Conservation (phyloP, 2,113 vertebrate genomes). For the Columba livia region DNA sequence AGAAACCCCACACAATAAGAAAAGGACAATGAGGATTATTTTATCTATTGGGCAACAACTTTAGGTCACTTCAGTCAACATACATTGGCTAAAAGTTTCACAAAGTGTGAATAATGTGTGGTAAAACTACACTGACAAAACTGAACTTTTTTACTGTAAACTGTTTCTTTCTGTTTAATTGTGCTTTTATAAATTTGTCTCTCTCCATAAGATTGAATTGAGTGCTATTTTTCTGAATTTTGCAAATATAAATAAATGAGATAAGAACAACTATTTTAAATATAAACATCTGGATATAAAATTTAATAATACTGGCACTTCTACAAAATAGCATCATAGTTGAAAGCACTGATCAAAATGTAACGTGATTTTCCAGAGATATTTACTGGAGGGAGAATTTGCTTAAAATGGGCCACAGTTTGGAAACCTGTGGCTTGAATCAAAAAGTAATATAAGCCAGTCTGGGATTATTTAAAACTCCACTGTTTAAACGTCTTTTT, state of each 20-base stretch:
- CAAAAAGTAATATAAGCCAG: neutral
- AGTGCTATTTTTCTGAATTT: neutral
- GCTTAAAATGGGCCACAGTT: neutral
- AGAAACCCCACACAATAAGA: neutral
- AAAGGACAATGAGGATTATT: neutral
- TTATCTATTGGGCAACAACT: neutral
- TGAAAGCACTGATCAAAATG: conserved; percentile 2
- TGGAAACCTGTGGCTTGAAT: neutral
- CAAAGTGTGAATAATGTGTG: neutral
- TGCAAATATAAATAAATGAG: neutral
- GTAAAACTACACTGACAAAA: neutral
- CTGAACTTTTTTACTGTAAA: neutral
- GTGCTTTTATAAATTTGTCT: neutral
- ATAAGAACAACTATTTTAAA: neutral
- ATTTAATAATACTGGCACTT: neutral
- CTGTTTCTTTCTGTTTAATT: neutral
- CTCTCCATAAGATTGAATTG: neutral
- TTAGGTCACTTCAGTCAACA: neutral
- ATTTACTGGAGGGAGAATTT: neutral
- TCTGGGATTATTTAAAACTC: neutral
- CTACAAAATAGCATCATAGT: neutral
- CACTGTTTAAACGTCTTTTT: neutral
- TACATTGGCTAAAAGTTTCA: neutral
- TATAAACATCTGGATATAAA: neutral
- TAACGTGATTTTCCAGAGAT: conserved; percentile 14